These are phyloP conservation scores for Tetrao urogallus DNA, from an alignment of 2,113 vertebrate genomes.

Conservation along the genomic window DNA sequence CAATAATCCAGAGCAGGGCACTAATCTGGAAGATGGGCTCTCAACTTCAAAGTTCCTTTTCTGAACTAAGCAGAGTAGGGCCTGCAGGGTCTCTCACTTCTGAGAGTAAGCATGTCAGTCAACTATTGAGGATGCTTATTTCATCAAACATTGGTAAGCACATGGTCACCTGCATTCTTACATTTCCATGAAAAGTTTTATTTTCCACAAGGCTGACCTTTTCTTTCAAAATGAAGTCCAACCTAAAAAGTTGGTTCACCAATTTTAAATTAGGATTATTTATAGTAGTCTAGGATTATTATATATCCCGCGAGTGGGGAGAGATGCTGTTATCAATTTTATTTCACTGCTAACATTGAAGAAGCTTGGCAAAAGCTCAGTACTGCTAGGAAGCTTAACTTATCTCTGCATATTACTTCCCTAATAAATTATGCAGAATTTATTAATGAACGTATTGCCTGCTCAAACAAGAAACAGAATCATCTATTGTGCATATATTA, in stretches of 20 bases:
- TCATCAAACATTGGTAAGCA: background rate
- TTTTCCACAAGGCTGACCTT: background rate
- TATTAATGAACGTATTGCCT: slow-evolving; percentile 46
- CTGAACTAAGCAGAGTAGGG: background rate
- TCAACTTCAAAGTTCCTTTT: background rate
- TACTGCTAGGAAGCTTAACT: background rate
- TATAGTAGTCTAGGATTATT: background rate
- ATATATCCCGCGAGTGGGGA: background rate
- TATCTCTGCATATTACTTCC: background rate
- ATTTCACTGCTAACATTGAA: background rate
- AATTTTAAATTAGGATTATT: background rate
- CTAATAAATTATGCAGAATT: slow-evolving; percentile 45
- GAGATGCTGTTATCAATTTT: background rate
- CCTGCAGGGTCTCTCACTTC: background rate
- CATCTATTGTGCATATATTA: slow-evolving; percentile 14
- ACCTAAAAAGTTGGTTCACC: background rate
- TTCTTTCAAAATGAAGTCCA: background rate
- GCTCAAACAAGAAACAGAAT: slow-evolving; percentile 50
- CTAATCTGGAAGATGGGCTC: background rate
- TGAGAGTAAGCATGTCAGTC: background rate
- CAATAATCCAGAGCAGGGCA: background rate
- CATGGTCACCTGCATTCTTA: background rate
- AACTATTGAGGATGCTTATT: background rate
- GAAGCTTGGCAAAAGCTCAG: background rate
- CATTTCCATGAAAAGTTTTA: background rate